Conservation (phyloP, 2,797 vertebrate genomes). For the Alectoris magna region DNA sequence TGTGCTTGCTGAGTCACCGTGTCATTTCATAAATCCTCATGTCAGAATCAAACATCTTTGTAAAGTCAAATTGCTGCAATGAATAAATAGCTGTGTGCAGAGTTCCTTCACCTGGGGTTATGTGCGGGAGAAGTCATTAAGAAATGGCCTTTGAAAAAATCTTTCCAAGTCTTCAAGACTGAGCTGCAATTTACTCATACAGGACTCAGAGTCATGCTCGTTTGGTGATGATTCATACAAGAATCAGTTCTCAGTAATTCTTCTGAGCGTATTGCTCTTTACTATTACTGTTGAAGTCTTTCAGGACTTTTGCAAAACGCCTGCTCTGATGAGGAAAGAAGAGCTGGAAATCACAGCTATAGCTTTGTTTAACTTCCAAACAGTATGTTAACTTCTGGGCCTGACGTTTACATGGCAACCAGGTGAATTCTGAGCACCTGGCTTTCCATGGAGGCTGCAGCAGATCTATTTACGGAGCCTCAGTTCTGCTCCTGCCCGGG, state of each 20-base stretch:
- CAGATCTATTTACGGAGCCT: background rate
- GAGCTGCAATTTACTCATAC: background rate
- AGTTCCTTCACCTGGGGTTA: background rate
- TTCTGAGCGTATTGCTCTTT: background rate
- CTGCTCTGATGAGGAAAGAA: background rate
- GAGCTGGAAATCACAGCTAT: background rate
- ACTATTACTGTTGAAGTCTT: background rate
- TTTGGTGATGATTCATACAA: background rate
- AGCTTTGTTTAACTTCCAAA: background rate
- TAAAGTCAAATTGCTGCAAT: background rate
- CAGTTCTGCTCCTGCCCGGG: background rate
- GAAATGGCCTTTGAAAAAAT: background rate
- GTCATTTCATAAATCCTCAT: background rate
- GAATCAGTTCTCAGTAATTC: background rate
- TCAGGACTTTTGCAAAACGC: background rate
- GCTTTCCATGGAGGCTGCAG: background rate
- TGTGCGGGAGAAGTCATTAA: background rate
- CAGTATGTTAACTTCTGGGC: background rate
- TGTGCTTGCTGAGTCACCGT: background rate
- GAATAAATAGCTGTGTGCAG: background rate
- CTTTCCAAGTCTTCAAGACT: background rate
- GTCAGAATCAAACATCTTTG: background rate
- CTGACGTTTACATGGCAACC: background rate
- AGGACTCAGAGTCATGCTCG: background rate
- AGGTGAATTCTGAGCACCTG: background rate